These are phyloP conservation scores for Itoplectis maculator DNA, from an alignment of 2,888 invertebrate species.

Conservation along the genomic window DNA sequence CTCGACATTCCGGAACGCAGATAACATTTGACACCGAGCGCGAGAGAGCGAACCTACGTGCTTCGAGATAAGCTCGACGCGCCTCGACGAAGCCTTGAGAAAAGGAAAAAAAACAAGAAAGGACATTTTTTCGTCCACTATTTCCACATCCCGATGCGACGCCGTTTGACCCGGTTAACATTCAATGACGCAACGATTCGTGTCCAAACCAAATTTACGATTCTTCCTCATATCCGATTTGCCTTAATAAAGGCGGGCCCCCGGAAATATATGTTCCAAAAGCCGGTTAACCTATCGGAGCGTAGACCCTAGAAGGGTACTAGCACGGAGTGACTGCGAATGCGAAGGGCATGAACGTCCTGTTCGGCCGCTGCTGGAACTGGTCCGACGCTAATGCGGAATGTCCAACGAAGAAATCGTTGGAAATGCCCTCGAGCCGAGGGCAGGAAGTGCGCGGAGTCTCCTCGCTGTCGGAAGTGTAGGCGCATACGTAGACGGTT, in stretches of 20 bases:
- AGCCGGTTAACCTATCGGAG: not conserved
- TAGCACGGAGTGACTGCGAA: not conserved
- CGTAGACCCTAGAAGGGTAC: not conserved
- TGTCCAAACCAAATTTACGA: not conserved
- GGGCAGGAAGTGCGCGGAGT: slow-evolving; percentile 57
- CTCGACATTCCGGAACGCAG: slow-evolving; percentile 59
- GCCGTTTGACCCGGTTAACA: slow-evolving; percentile 60
- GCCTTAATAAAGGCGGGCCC: too few species aligned
- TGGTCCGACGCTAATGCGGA: slow-evolving; percentile 55
- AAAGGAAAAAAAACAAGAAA: too few species aligned
- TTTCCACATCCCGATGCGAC: slow-evolving; percentile 33
- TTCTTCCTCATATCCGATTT: too few species aligned
- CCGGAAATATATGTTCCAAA: not conserved
- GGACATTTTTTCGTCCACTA: slow-evolving; percentile 35
- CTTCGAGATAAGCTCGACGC: slow-evolving; percentile 43
- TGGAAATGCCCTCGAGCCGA: slow-evolving; percentile 12
- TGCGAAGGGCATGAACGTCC: not conserved
- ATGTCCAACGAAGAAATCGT: slow-evolving; percentile 59
- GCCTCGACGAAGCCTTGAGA: slow-evolving; percentile 1
- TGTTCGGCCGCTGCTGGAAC: slow-evolving; percentile 46
- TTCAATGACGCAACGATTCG: slow-evolving; percentile 63
- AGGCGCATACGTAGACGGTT: slow-evolving; percentile 38
- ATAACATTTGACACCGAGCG: slow-evolving; percentile 74
- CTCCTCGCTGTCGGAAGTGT: slow-evolving; percentile 9
- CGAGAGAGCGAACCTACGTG: slow-evolving; percentile 30